A percentile compares a stretch with the other conserved stretches of the same genome.
Conservation (phyloP, 2,797 vertebrate genomes). For the Aselliscus stoliczkanus region DNA sequence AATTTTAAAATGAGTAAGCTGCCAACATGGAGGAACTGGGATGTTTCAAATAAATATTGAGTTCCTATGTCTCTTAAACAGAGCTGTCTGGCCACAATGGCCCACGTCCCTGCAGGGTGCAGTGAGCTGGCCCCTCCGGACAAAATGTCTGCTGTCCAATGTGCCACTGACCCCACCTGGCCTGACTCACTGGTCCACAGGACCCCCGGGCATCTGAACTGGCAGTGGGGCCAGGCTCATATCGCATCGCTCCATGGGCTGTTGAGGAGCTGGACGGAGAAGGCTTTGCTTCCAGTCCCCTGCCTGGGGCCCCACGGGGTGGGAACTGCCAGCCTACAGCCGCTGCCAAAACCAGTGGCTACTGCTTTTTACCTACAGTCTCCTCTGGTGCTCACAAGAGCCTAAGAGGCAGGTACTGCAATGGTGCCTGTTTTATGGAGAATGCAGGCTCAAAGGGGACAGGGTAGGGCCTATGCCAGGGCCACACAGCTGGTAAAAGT, state of each 20-base stretch:
- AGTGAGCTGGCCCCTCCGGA: rapidly evolving
- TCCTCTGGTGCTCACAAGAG: not conserved
- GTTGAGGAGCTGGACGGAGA: not conserved
- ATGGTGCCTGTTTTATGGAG: not conserved
- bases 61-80: not conserved
- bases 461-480: not conserved
- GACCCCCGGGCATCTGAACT: not conserved
- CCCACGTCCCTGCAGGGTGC: rapidly evolving
- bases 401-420: rapidly evolving
- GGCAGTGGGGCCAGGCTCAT: rapidly evolving
- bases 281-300: not conserved
- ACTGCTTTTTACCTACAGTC: not conserved
- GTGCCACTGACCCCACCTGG: rapidly evolving
- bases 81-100: not conserved
- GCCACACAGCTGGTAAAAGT: not conserved
- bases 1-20: not conserved
- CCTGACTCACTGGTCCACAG: not conserved
- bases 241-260: rapidly evolving
- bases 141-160: not conserved
- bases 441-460: not conserved
- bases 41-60: not conserved
- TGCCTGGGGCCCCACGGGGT: rapidly evolving
- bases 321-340: not conserved
- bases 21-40: not conserved
- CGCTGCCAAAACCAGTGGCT: not conserved